Conservation (phyloP, 1,140 invertebrate species). For the Hirudo medicinalis region DNA sequence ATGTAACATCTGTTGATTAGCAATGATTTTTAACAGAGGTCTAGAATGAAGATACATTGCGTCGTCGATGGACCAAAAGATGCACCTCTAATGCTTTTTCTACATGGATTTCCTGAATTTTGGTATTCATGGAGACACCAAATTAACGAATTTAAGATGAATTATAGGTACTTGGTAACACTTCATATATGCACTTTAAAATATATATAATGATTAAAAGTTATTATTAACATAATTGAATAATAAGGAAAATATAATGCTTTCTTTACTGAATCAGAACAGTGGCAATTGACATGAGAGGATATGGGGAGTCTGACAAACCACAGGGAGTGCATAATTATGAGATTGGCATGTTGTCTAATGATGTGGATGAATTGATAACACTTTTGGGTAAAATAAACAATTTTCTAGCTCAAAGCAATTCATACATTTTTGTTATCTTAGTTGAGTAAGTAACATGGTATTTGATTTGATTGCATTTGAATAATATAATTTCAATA, state of each 20-base stretch:
- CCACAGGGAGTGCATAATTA: constrained; percentile 53
- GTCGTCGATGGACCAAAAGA: constrained; percentile 35
- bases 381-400: constrained; percentile 44
- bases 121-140: constrained; percentile 45
- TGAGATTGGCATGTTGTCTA: constrained; percentile 48
- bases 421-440: too few species aligned
- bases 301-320: constrained; percentile 68
- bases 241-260: neutral
- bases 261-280: constrained; percentile 43
- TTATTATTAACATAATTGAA: neutral
- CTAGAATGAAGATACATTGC: constrained; percentile 35
- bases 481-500: too few species aligned
- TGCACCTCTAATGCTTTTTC: constrained; percentile 39
- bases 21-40: neutral
- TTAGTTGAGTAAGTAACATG: too few species aligned
- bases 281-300: constrained; percentile 62
- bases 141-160: constrained; percentile 36
- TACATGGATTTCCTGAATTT: constrained; percentile 46
- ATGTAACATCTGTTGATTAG: too few species aligned
- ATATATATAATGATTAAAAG: too few species aligned
- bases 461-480: too few species aligned
- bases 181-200: neutral
- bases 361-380: constrained; percentile 58
- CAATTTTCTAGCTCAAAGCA: too few species aligned
- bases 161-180: constrained; percentile 31